phyloP scores from a whole-genome alignment of 2,113 vertebrate species.

The Oreamnos americanus region DNA sequence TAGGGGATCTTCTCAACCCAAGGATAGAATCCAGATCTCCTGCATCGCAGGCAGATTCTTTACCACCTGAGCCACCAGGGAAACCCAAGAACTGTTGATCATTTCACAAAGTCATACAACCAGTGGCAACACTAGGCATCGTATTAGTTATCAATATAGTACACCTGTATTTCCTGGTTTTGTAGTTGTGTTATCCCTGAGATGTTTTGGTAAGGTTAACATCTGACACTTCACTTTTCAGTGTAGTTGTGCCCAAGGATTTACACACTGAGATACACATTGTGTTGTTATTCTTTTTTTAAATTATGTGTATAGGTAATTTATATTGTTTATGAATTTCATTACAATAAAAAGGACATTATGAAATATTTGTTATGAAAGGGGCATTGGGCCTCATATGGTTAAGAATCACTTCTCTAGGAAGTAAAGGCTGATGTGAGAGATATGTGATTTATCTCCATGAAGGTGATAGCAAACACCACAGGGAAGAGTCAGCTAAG shows the following conservation, averaged over 20 bases:
- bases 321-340: not conserved
- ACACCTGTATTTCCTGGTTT: not conserved
- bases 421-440: not conserved
- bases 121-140: not conserved
- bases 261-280: not conserved
- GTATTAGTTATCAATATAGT: not conserved
- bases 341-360: not conserved
- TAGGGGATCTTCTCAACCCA: not conserved
- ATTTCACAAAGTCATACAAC: not conserved
- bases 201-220: not conserved
- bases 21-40: not conserved
- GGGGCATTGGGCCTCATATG: not conserved
- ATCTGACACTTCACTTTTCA: not conserved
- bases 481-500: not conserved
- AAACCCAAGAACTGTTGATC: not conserved
- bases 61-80: not conserved
- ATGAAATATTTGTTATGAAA: not conserved
- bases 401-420: not conserved
- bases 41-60: not conserved
- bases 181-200: not conserved
- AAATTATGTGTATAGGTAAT: not conserved
- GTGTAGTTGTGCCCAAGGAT: not conserved
- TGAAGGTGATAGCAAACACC: not conserved
- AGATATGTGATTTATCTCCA: not conserved
- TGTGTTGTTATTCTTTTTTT: not conserved